Base-by-base conservation (phyloP, 2,888 invertebrate genomes). In the Drosophila limbata region DNA sequence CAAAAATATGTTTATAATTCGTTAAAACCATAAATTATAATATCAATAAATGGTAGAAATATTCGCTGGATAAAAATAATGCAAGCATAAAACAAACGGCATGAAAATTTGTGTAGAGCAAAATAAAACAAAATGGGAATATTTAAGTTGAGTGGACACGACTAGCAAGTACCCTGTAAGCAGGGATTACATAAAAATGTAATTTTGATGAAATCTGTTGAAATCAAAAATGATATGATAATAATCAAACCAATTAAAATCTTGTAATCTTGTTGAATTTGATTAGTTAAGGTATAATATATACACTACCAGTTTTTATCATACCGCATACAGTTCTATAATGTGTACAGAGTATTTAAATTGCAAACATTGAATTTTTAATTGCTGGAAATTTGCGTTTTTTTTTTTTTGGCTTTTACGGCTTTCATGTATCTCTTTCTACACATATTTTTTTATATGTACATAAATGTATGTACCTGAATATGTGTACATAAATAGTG, bases 321-420 rank as follows among this genome's bases (percentile, higher is more conserved):
- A 59, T 40, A 50, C 15, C 21, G 11, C 4, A n/a, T n/a, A n/a
- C n/a, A n/a, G n/a, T n/a, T 4, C 6, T 35, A 28, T 44, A 52
- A 52, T 19, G 9, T 28, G 17, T 44, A 10, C 3, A 28, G 57
- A 28, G 57, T 35, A 48, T 64, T 42, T 55, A 79, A 76, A 69
- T 66, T 48, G 74, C 67, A 75, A 88, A 80, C 84, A 84, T 80
- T 84, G 75, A 84, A 84, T 83, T 80, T 85, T 83, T 88, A 84
- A 85, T 84, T 88, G 86, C 73, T 85, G 66, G 53, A 73, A 81
- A 87, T 75, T 73, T 85, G 79, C 80, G 88, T 73, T 85, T 28
- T 69, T 69, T 73, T 85, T n/a, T n/a, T 28, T 69, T 69, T 67
- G 62, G 67, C 75, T 80, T 86, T 75, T 56, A 77, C 67, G 62